Percentiles rank a stretch among this genome's conserved stretches.
Conservation (phyloP, 2,113 vertebrate genomes). For the Bubalus kerabau region DNA sequence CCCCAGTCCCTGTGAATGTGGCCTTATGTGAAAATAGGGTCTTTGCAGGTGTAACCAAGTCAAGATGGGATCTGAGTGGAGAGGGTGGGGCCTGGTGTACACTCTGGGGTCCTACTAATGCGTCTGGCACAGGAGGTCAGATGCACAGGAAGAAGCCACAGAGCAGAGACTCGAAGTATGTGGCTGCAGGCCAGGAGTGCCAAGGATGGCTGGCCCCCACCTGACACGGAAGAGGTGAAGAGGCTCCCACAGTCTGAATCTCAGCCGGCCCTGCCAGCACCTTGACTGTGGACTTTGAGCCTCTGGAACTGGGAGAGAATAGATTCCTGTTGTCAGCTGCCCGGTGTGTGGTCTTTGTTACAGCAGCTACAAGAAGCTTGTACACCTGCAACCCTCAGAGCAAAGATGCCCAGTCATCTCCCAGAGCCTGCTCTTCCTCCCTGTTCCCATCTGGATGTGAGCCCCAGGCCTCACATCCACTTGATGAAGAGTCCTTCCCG, state of each 20-base stretch:
- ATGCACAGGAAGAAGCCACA: fast-evolving
- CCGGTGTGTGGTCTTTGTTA: fast-evolving
- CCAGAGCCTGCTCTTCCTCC: fast-evolving
- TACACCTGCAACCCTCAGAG: not conserved
- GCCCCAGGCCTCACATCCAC: not conserved
- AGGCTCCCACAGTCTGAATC: not conserved
- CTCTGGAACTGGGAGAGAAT: not conserved
- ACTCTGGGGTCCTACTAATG: fast-evolving
- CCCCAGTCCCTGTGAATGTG: fast-evolving
- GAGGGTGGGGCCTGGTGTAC: not conserved
- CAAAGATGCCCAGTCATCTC: fast-evolving
- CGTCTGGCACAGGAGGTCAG: not conserved
- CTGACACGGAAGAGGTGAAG: not conserved
- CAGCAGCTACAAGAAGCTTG: fast-evolving
- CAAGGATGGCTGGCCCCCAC: fast-evolving
- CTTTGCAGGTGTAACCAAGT: not conserved
- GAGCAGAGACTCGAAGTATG: not conserved
- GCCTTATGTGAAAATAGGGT: not conserved
- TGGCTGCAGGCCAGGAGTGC: fast-evolving
- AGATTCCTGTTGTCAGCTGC: fast-evolving
- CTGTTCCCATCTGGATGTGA: fast-evolving
- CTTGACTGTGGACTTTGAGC: not conserved
- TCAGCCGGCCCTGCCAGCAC: not conserved
- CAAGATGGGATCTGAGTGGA: not conserved
- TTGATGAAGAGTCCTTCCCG: fast-evolving